These are phyloP conservation scores for Chaenocephalus aceratus DNA, from an alignment of 2,113 vertebrate species.

Conservation along the genomic window DNA sequence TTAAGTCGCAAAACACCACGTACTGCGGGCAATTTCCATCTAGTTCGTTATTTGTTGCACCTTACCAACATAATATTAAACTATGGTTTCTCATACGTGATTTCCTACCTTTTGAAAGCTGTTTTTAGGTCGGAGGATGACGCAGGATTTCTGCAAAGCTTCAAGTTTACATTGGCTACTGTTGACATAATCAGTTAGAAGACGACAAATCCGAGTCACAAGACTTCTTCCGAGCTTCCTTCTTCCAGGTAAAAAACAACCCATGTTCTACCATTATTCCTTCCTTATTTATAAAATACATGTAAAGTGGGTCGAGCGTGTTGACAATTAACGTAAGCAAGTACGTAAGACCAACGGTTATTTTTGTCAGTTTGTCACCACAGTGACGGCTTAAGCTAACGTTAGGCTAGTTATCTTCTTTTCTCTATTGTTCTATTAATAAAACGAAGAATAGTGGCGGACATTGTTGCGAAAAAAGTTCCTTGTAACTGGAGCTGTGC, in stretches of 20 bases:
- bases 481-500: conserved; percentile 31
- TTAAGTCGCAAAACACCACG: conserved; percentile 5
- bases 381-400: neutral
- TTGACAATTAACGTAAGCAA: too few relatives aligned
- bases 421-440: neutral
- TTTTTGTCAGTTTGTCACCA: neutral
- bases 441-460: conserved; percentile 6
- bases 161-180: conserved; percentile 46
- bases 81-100: fast-evolving
- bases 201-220: conserved; percentile 69
- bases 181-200: conserved; percentile 61
- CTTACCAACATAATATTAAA: fast-evolving
- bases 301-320: too few relatives aligned
- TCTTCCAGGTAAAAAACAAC: conserved; percentile 25
- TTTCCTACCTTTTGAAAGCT: fast-evolving
- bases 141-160: conserved; percentile 46
- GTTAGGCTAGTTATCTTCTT: neutral
- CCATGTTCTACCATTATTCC: neutral
- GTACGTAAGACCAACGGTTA: neutral
- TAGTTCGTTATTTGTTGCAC: fast-evolving
- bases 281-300: neutral
- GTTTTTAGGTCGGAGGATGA: conserved; percentile 20
- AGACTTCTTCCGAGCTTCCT: conserved; percentile 41
- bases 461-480: conserved; percentile 56
- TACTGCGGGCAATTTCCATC: neutral